Base-by-base conservation (phyloP, 2,888 invertebrate species). In the Stenurella melanura region DNA sequence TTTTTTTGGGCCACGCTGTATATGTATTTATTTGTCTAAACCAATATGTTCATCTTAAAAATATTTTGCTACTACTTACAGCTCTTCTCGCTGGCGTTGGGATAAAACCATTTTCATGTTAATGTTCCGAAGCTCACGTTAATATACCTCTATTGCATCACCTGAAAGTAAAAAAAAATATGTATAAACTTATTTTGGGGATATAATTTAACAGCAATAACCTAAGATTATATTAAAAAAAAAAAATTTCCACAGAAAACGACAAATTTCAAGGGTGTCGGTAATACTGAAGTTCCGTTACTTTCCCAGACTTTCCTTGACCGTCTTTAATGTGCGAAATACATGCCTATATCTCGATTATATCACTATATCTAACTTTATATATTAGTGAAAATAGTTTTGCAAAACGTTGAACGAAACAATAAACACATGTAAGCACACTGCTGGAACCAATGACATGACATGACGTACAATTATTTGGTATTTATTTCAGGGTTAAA, bases 81-180 rank as follows among this genome's bases (percentile, higher is more conserved):
- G 95, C 95, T 98, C 98, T 94, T 98, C 98, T 93, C 97, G 96
- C 95, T 98, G 98, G 93, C 98, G 96, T 94, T 98, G 98, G 92
- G 98, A 98, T 93, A 98, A 94, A 93, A 98, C 98, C 98, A 98
- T 98, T 96, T 96, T 97, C 97, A 96, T 96, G 92, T 93, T 94
- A 88, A 87, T 85, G 84, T 83, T 89, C 87, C 87, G 87, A 88
- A 87, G 87, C 86, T 84, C 83, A 83, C 86, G 79, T 79, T 81
- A 83, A 78, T 82, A 80, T 81, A 82, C 80, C 78, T 81, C 83
- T 88, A 89, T 86, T 86, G 85, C 88, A 89, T 88, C 82, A 88
- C 88, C 89, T 88, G 80, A 19, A 86, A 87, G 73, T 76, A 82
- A 79, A 76, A 30, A 34, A 17, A 57, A n/a, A 54, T 26, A 50